Base-by-base conservation (phyloP, 2,113 vertebrate species). In the Trichomycterus rosablanca region DNA sequence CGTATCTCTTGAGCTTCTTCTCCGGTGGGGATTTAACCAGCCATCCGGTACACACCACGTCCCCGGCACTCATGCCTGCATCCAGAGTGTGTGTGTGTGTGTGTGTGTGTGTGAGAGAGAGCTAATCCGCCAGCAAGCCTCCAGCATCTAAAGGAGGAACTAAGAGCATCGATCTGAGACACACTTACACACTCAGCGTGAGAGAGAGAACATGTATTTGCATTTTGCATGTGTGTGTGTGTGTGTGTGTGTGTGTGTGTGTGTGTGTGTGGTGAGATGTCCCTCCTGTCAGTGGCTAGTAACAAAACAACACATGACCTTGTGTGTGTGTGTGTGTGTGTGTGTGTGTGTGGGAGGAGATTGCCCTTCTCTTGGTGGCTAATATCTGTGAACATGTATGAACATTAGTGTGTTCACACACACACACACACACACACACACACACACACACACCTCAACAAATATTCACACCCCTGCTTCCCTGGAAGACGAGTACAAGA, bases 21-120 rank as follows among this genome's bases (percentile, higher is more conserved):
- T 98, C 96, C 3, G 96, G 96, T 72, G 95, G 96, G 23, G 96
- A 98, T 88, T 97, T 98, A 79, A 97, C 91, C 68, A 98, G 93
- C 96, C 96, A 98, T 78, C 96, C 95, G 7, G 85, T 92, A 84
- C 91, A 94, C 70, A 98, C 93, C 49, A 93, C 89, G 84, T 95
- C 93, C 77, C 91, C 95, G 14, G 89, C 74, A 80, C 93, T 97
- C 95, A 97, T 98, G 73, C 84, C 91, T 84, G 79, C 83, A 32
- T 54, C 19, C 49, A 26, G 53, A 69, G 72, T 40, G 12, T 20
- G 20, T 46, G 51, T 48, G 24, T 65, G 43, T 65, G 37, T 61
- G 23, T n/a, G 23, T 62, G 60, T 58, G 55, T 48, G 46, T 46
- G 85, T 80, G 81, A 82, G 71, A 54, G 54, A 20, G 40, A 81